Evolutionary conservation across 2,797 vertebrate genomes (phyloP).

Genomic region (Loriculus beryllinus): DNA sequence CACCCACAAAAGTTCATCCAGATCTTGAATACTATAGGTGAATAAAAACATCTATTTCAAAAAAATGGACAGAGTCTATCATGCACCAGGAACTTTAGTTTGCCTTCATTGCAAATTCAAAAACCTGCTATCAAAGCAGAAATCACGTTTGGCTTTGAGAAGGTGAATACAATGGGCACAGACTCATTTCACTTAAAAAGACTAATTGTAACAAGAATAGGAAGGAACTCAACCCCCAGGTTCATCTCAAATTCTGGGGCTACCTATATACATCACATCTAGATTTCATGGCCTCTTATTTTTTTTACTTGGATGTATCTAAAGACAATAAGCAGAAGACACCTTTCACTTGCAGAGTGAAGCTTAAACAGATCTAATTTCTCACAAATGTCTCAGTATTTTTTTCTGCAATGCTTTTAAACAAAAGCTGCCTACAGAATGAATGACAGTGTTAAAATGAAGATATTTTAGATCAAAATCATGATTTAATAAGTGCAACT

Average conservation of each 20-base stretch:
- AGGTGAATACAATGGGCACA: rapidly evolving
- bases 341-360: not conserved
- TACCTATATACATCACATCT: not conserved
- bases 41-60: not conserved
- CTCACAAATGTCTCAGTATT: not conserved
- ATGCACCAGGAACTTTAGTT: not conserved
- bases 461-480: not conserved
- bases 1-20: not conserved
- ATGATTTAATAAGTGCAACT: not conserved
- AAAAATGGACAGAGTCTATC: not conserved
- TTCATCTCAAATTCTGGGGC: not conserved
- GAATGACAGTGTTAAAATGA: not conserved
- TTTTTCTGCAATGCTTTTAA: not conserved
- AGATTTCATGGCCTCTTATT: not conserved
- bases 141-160: not conserved
- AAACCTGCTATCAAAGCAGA: not conserved
- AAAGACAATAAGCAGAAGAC: not conserved
- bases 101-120: rapidly evolving
- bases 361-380: not conserved
- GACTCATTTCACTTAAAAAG: not conserved
- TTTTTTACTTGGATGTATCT: not conserved
- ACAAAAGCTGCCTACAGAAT: not conserved
- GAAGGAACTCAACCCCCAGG: not conserved
- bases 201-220: not conserved
- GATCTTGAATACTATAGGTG: not conserved